phyloP scores from a whole-genome alignment of 2,797 vertebrate genomes.

The Numenius phaeopus region DNA sequence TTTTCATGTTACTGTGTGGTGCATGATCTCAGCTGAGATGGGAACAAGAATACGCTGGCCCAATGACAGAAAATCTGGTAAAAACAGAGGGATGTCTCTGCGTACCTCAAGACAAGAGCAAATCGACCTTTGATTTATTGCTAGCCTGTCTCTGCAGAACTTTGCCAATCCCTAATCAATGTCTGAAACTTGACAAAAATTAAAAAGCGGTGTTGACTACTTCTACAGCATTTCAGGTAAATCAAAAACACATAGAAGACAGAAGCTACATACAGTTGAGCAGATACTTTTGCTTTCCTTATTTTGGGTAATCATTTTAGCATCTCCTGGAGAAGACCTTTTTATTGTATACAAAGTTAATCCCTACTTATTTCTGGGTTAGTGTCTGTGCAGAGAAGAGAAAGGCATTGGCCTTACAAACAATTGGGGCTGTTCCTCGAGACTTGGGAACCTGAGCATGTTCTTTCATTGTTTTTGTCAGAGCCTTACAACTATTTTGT shows the following conservation, averaged over 20 bases:
- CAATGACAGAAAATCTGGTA: not conserved
- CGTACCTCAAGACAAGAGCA: not conserved
- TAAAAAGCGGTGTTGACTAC: not conserved
- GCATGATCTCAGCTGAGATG: not conserved
- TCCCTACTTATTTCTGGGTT: not conserved
- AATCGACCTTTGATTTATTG: not conserved
- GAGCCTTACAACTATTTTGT: not conserved
- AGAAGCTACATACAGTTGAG: not conserved
- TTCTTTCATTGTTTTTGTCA: not conserved
- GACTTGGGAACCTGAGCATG: not conserved
- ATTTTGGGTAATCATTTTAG: not conserved
- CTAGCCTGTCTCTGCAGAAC: not conserved
- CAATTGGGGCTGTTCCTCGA: not conserved
- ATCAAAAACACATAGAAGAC: not conserved
- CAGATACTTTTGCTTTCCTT: not conserved
- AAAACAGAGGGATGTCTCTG: not conserved
- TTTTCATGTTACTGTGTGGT: not conserved
- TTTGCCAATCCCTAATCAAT: not conserved
- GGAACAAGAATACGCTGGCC: not conserved
- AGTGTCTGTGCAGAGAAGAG: not conserved
- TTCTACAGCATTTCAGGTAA: not conserved
- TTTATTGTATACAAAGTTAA: not conserved
- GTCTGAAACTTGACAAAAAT: not conserved
- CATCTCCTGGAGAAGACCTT: not conserved
- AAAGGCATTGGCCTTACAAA: not conserved